Base-by-base conservation (phyloP, 1,140 invertebrate genomes). In the Andricus grossulariae region DNA sequence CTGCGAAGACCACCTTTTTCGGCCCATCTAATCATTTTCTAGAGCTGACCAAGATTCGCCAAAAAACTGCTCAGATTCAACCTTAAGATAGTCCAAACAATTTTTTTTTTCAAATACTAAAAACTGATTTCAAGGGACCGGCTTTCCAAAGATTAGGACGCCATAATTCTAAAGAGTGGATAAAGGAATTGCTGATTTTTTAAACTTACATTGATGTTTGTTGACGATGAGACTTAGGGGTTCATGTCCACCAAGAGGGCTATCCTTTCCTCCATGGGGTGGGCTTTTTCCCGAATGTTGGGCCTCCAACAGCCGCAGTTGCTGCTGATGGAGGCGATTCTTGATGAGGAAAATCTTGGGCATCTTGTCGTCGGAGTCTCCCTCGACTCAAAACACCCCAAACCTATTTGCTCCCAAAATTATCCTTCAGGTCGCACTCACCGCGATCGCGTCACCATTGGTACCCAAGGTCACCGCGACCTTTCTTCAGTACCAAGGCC, bases 291-390 rank as follows among this genome's bases (percentile, higher is more conserved):
- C 86, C 18, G 87, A 83, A 76, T 96, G 96, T 89, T 96, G 95
- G 52, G 94, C 94, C 86, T 97, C 96, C 85, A 95, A 91, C 83
- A 97, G 90, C 75, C 95, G 93, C 85, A 96, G 92, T 91, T 97
- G 96, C 93, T 97, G 96, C 94, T 97, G 95, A 82, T 96, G 95
- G 92, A 97, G 92, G 85, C 96, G 93, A 88, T 97, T 96, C 90
- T 97, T 97, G 84, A 97, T 96, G 80, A 96, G 90, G 90, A 97
- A 97, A 89, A 97, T 97, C 93, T 97, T 97, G 92, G 96, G 96
- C 96, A 97, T 97, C 85, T 92, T 87, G 84, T 71, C 51, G 13
- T 79, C 52, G 25, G 75, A 73, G 50, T 72, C 8, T 12, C 25
- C 12, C 15, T 66, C 57, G 18, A 11, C 52, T 19, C 52, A 54